These are phyloP conservation scores for Pollenia labialis DNA, from an alignment of 2,888 invertebrate species.

Conservation along the genomic window DNA sequence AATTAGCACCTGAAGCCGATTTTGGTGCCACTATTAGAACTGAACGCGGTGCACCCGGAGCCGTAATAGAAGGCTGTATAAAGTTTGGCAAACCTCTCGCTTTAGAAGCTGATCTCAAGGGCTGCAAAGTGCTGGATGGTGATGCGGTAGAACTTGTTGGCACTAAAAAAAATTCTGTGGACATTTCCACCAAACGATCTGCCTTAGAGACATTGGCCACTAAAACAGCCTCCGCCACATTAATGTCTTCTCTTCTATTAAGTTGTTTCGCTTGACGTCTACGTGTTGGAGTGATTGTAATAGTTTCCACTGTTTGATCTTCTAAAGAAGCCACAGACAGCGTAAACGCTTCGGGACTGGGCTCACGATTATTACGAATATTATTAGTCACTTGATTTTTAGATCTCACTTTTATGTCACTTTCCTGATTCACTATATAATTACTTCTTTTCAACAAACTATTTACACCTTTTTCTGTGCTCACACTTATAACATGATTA, in stretches of 20 bases:
- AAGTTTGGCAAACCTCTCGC: conserved; percentile 71
- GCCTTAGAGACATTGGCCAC: conserved; percentile 80
- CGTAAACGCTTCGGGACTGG: conserved; percentile 65
- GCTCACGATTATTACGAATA: conserved; percentile 41
- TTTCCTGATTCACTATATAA: conserved; percentile 76
- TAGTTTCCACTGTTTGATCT: conserved; percentile 42
- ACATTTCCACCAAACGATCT: conserved; percentile 88
- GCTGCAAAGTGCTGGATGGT: conserved; percentile 76
- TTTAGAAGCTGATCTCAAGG: conserved; percentile 70
- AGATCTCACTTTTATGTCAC: conserved; percentile 74
- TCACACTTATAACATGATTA: conserved; percentile 59
- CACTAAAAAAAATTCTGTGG: conserved; percentile 93
- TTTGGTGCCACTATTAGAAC: conserved; percentile 79
- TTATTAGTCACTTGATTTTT: conserved; percentile 72
- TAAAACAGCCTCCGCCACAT: conserved; percentile 75
- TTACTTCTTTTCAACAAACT: conserved; percentile 77
- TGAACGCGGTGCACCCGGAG: conserved; percentile 76
- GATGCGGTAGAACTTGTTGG: conserved; percentile 85
- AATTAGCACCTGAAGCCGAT: conserved; percentile 64
- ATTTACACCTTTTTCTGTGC: conserved; percentile 76
- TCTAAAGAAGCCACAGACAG: conserved; percentile 68
- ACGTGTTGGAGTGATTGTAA: conserved; percentile 33
- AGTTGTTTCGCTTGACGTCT: conserved; percentile 78
- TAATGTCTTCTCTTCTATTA: conserved; percentile 79
- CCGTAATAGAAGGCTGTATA: conserved; percentile 68